Conservation (phyloP, 2,888 invertebrate species). For the Romanomermis culicivorax region DNA sequence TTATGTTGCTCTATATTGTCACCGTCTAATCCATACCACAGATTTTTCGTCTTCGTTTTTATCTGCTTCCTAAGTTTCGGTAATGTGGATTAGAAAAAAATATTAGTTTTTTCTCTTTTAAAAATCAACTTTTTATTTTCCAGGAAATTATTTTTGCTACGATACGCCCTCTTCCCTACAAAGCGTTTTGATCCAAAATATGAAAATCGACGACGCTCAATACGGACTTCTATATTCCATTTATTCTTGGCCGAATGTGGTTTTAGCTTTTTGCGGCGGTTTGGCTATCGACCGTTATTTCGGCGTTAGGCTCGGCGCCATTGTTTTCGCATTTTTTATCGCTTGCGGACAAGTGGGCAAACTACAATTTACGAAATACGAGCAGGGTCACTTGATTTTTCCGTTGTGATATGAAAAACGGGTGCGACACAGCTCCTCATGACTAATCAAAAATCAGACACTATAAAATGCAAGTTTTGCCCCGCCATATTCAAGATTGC, state of each 20-base stretch:
- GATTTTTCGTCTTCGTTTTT: neutral
- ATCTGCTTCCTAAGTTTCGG: slow-evolving; percentile 1
- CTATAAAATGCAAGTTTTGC: too few species aligned
- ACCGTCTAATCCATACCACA: neutral
- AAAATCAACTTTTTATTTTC: neutral
- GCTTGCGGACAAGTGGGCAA: neutral
- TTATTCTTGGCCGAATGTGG: neutral
- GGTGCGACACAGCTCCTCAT: too few species aligned
- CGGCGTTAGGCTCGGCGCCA: neutral
- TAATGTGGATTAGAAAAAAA: neutral
- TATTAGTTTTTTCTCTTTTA: neutral
- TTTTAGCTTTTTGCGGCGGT: neutral
- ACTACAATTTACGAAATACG: too few species aligned
- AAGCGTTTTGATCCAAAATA: slow-evolving; percentile 46
- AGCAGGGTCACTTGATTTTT: too few species aligned
- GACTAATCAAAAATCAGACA: too few species aligned
- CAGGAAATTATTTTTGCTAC: slow-evolving; percentile 10
- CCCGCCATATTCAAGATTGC: too few species aligned
- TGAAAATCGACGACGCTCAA: slow-evolving; percentile 53
- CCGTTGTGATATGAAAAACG: too few species aligned
- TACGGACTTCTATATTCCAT: slow-evolving; percentile 66
- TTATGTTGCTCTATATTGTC: neutral
- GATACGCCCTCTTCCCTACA: slow-evolving; percentile 10
- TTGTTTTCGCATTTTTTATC: neutral
- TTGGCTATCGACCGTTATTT: neutral